Percentiles rank a stretch among this genome's conserved stretches.
Conservation (phyloP, 1,140 invertebrate genomes). For the Onthophagus taurus region DNA sequence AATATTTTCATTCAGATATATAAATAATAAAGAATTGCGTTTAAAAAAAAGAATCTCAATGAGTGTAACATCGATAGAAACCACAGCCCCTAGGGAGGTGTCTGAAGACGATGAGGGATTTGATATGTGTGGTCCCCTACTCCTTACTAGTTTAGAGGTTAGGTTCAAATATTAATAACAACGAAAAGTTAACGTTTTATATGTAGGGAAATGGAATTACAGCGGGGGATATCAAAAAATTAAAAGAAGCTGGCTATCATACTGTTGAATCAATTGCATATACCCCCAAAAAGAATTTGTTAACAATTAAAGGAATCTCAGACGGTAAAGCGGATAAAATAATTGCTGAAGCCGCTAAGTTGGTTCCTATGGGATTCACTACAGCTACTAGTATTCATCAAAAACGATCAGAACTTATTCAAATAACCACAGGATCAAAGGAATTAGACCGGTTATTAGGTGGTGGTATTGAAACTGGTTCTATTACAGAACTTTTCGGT, state of each 20-base stretch:
- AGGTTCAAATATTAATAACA: no score
- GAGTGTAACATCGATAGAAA: no score
- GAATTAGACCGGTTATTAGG: slow-evolving; percentile 88
- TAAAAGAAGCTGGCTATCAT: slow-evolving; percentile 86
- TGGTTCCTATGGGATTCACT: slow-evolving; percentile 96
- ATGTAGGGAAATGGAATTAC: slow-evolving; percentile 84
- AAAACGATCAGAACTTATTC: slow-evolving; percentile 83
- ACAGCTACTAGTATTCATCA: slow-evolving; percentile 94
- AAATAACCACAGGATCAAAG: slow-evolving; percentile 85
- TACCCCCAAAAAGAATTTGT: slow-evolving; percentile 83
- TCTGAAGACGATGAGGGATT: no score
- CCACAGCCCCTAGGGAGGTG: no score
- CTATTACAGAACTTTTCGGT: slow-evolving; percentile 99
- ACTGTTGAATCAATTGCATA: slow-evolving; percentile 95
- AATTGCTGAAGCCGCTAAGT: slow-evolving; percentile 78
- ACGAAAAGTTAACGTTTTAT: no score
- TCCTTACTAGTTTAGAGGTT: no score
- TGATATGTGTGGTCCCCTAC: no score
- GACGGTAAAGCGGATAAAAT: slow-evolving; percentile 98
- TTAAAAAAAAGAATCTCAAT: no score
- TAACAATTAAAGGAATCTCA: slow-evolving; percentile 92
- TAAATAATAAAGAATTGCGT: no score
- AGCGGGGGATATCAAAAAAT: slow-evolving; percentile 83
- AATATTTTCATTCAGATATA: no score
- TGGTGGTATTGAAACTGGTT: slow-evolving; percentile 98